Evolutionary conservation across 2,113 vertebrate genomes (phyloP), one percentile per base, ranked within the genome.

Genomic region (Cyrtonyx montezumae): DNA sequence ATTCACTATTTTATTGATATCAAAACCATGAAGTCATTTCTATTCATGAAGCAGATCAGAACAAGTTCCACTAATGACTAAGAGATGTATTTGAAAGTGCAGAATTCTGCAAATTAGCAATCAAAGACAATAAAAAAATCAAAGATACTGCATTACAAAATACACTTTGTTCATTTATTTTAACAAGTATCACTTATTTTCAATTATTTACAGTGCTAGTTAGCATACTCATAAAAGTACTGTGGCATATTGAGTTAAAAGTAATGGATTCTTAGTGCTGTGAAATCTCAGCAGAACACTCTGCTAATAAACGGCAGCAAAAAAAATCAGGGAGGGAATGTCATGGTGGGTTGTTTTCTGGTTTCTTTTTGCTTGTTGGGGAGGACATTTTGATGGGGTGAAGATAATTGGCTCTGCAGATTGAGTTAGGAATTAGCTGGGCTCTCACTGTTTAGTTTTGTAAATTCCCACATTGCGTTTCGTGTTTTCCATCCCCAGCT

Each of bases 101-200:
- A 93, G 90, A 85, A 75, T 79, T 87, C 91, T 89, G 73, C 82
- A 95, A 96, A 94, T 96, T 94, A 88, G 91, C 89, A 93, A 93
- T 97, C 93, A 97, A 94, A 93, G 78, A 94, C 91, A 95, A 96
- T 97, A 77, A 93, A 94, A 89, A 89, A 94, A 94, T 84, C 93
- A 92, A 88, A 97, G 94, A 78, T 85, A 78, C 80, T 49, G 68
- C 75, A 83, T 91, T 97, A 95, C 87, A 93, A 94, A 96, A 96
- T 78, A 77, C 85, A 95, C 92, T 97, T 96, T 91, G 93, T 95
- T 96, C 87, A 95, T 96, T 94, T 96, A 94, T 90, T 97, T 95
- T 91, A 96, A 96, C 95, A 96, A 95, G 95, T 97, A 88, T 96
- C 95, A 94, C 92, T 97, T 96, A 95, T 95, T 96, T 95, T 96